Evolutionary conservation across 2,888 invertebrate species (phyloP).

Genomic region (Hoplodrina ambigua): DNA sequence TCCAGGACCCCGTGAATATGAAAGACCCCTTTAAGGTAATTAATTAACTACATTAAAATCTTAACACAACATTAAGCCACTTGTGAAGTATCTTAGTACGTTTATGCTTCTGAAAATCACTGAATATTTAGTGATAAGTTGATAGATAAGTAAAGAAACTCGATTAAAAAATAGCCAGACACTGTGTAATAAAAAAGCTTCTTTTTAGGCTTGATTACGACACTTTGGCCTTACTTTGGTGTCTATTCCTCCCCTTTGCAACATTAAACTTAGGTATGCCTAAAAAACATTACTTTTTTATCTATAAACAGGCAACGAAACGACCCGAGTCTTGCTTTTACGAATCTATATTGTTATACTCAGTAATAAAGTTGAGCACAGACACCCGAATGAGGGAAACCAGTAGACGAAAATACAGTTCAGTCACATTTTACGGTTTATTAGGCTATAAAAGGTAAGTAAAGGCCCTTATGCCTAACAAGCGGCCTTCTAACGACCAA

Average conservation of each 20-base stretch:
- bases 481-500: slow-evolving; percentile 50
- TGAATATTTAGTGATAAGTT: too few relatives aligned
- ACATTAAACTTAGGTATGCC: background rate
- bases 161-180: background rate
- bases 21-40: too few relatives aligned
- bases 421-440: slow-evolving; percentile 55
- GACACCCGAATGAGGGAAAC: slow-evolving; percentile 37
- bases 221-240: background rate
- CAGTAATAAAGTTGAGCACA: slow-evolving; percentile 35
- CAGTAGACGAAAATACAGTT: slow-evolving; percentile 43
- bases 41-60: background rate
- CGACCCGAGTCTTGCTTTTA: slow-evolving; percentile 11
- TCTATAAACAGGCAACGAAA: background rate
- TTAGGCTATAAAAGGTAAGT: slow-evolving; percentile 56
- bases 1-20: too few relatives aligned
- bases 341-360: slow-evolving; percentile 15
- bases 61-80: background rate
- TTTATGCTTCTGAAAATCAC: background rate
- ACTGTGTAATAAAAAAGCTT: too few relatives aligned
- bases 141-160: too few relatives aligned
- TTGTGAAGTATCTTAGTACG: background rate
- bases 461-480: slow-evolving; percentile 54
- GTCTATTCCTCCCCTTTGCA: background rate
- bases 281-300: background rate
- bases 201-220: too few relatives aligned